A percentile compares a stretch with the other conserved stretches of the same genome.
Evolutionary conservation across 2,797 vertebrate genomes (phyloP).

Genomic region (Rallus crepitans): DNA sequence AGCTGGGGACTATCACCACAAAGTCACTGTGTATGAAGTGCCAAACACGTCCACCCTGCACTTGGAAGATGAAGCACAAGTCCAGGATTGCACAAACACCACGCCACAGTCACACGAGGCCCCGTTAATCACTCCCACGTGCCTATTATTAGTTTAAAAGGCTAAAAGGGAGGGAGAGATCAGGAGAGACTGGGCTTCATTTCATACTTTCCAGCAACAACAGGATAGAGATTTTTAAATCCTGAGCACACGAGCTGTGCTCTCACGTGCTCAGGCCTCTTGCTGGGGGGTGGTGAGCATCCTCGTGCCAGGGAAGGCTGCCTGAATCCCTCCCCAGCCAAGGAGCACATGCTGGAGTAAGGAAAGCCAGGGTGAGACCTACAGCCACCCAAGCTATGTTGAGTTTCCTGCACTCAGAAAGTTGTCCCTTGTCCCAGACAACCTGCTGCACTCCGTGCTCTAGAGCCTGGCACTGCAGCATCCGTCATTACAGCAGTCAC

Average conservation of each 20-base stretch:
- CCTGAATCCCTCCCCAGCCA: neutral
- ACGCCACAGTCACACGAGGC: neutral
- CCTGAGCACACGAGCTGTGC: neutral
- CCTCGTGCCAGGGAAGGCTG: fast-evolving
- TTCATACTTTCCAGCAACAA: conserved; percentile 5
- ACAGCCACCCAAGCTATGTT: neutral
- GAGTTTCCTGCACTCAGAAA: neutral
- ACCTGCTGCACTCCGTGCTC: neutral
- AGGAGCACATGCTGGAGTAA: fast-evolving
- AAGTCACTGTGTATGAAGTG: neutral
- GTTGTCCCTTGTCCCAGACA: neutral
- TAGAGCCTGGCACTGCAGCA: neutral
- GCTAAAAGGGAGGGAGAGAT: neutral
- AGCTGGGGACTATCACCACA: neutral
- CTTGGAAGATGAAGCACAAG: conserved; percentile 31
- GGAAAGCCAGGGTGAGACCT: neutral
- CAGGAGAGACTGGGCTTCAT: neutral
- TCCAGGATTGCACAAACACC: conserved; percentile 27
- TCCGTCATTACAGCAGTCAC: fast-evolving
- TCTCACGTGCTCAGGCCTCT: neutral
- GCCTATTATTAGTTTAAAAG: conserved; percentile 12
- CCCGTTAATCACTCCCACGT: conserved; percentile 57
- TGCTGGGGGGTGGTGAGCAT: neutral
- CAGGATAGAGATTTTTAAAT: neutral
- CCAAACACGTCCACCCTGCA: conserved; percentile 22